Conservation (phyloP, 1,140 invertebrate genomes). For the Drosophila eugracilis region DNA sequence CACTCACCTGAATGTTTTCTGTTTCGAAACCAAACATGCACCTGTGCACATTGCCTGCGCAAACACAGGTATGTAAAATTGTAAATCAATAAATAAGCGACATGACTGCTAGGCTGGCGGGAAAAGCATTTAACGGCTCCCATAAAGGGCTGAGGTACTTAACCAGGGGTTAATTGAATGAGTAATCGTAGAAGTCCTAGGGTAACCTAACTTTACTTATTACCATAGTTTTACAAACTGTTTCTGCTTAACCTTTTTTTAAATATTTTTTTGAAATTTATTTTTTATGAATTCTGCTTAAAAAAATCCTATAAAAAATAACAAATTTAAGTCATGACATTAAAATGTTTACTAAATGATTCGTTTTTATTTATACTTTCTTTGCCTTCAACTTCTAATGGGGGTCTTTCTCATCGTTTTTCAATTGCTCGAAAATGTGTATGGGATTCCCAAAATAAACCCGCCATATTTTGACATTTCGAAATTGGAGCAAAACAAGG, state of each 20-base stretch:
- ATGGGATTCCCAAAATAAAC: slow-evolving; percentile 42
- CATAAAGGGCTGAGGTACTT: neutral
- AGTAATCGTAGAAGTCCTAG: neutral
- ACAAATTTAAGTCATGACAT: too few species aligned
- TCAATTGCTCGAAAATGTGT: slow-evolving; percentile 14
- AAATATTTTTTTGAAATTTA: too few species aligned
- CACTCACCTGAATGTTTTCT: slow-evolving; percentile 22
- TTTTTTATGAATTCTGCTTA: too few species aligned
- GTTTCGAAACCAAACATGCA: slow-evolving; percentile 59
- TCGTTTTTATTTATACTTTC: neutral
- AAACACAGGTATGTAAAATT: slow-evolving; percentile 38
- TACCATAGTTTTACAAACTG: too few species aligned
- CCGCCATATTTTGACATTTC: slow-evolving; percentile 57
- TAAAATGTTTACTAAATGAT: neutral
- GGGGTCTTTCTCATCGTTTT: slow-evolving; percentile 13
- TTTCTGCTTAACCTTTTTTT: neutral
- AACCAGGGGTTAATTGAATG: slow-evolving; percentile 20
- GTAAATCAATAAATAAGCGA: slow-evolving; percentile 24
- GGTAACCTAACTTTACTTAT: too few species aligned
- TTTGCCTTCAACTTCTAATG: slow-evolving; percentile 8
- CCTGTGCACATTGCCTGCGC: slow-evolving; percentile 40
- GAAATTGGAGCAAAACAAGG: slow-evolving; percentile 67
- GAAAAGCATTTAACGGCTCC: neutral
- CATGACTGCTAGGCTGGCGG: slow-evolving; percentile 1
- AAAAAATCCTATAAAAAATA: too few species aligned